Evolutionary conservation across 2,797 vertebrate genomes (phyloP).

Genomic region (Gadopsis bispinosus): DNA sequence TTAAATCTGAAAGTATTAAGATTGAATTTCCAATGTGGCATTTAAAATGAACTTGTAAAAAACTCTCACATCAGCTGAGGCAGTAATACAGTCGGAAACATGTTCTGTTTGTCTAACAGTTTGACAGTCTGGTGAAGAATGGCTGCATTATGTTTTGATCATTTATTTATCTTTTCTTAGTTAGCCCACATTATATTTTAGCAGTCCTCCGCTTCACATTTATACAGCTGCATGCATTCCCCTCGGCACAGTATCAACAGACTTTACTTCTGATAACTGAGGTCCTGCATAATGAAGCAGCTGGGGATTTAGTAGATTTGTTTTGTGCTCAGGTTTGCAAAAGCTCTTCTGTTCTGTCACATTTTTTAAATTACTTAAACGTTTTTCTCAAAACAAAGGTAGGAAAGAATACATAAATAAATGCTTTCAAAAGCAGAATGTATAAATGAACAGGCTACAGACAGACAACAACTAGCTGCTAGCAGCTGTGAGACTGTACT

Average conservation of each 20-base stretch:
- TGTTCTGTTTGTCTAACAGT: background rate
- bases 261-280: background rate
- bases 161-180: background rate
- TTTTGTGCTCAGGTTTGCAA: background rate
- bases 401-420: background rate
- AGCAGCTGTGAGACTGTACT: background rate
- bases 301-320: background rate
- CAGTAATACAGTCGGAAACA: too few relatives aligned
- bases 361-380: background rate
- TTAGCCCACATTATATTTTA: background rate
- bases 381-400: background rate
- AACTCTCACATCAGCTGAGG: too few relatives aligned
- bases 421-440: background rate
- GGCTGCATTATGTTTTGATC: background rate
- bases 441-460: background rate
- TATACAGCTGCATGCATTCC: background rate
- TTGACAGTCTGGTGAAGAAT: background rate
- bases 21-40: background rate
- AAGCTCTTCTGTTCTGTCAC: background rate
- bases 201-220: background rate
- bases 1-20: constrained; percentile 15
- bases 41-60: constrained; percentile 1
- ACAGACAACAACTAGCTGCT: too few relatives aligned
- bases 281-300: background rate
- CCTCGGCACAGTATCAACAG: background rate